These are phyloP conservation scores for Drosophila ironensis DNA, from an alignment of 1,140 invertebrate species.

Conservation along the genomic window DNA sequence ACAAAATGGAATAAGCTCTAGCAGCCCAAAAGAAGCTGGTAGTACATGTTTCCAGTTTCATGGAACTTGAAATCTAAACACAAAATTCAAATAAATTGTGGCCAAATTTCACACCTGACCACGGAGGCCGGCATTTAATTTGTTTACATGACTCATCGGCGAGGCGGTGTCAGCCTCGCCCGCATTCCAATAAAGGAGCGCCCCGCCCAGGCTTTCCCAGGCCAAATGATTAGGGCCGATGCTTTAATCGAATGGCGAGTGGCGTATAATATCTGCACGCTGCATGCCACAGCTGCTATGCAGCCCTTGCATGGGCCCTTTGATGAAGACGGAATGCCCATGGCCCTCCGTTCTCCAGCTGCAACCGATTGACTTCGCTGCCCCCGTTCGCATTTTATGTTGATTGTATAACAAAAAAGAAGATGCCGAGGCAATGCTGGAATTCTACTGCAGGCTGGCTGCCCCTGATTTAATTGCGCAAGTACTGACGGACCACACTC, in stretches of 20 bases:
- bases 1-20: constrained; percentile 51
- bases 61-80: constrained; percentile 53
- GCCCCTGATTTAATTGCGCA: constrained; percentile 55
- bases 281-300: constrained; percentile 40
- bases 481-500: constrained; percentile 12
- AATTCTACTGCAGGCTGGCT: constrained; percentile 10
- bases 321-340: constrained; percentile 71
- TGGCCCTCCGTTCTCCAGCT: constrained; percentile 36
- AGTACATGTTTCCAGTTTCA: background rate
- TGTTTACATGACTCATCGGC: constrained; percentile 73
- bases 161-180: constrained; percentile 13
- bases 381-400: constrained; percentile 52
- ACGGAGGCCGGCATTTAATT: constrained; percentile 43
- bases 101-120: constrained; percentile 57
- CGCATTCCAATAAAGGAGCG: constrained; percentile 1
- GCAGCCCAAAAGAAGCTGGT: constrained; percentile 13
- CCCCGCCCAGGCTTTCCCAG: constrained; percentile 52
- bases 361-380: constrained; percentile 69
- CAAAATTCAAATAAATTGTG: constrained; percentile 52
- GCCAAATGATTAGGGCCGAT: constrained; percentile 68
- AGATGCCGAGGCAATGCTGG: constrained; percentile 1
- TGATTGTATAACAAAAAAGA: constrained; percentile 68
- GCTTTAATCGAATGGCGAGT: constrained; percentile 41
- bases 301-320: constrained; percentile 46
- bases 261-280: constrained; percentile 44